phyloP scores from a whole-genome alignment of 2,113 vertebrate genomes.

The Ploceus nigricollis region DNA sequence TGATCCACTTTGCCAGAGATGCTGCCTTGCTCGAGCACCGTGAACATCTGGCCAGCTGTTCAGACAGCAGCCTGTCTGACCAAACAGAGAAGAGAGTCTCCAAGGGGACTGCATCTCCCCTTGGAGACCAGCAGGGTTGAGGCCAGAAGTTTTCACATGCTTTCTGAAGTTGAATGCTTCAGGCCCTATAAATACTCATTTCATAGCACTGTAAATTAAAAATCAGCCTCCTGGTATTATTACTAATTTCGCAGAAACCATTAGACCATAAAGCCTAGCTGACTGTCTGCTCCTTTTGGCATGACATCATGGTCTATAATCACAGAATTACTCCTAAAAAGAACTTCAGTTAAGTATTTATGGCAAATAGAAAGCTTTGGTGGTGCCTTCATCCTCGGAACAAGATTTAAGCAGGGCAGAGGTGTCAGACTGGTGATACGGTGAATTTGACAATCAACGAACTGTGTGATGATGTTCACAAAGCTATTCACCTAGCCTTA shows the following conservation, averaged over 20 bases:
- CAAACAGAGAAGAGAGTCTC: background rate
- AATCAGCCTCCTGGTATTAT: slow-evolving; percentile 12
- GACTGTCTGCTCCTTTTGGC: slow-evolving; percentile 9
- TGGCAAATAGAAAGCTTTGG: background rate
- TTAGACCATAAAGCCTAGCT: background rate
- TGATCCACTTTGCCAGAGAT: background rate
- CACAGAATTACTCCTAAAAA: slow-evolving; percentile 11
- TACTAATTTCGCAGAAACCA: slow-evolving; percentile 37
- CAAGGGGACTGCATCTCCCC: background rate
- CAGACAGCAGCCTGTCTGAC: background rate
- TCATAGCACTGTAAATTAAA: background rate
- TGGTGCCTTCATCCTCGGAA: background rate
- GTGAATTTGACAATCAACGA: slow-evolving; percentile 34
- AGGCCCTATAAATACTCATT: background rate
- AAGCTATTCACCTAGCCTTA: background rate
- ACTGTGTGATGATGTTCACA: slow-evolving; percentile 32
- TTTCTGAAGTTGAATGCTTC: background rate
- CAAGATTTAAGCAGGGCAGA: slow-evolving; percentile 8
- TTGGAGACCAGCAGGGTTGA: background rate
- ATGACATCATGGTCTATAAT: slow-evolving; percentile 49
- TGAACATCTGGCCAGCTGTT: background rate
- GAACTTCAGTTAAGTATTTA: slow-evolving; percentile 13
- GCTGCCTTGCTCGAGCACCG: background rate
- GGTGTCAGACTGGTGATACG: background rate
- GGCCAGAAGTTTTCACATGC: background rate